Base-by-base conservation (phyloP, 2,797 vertebrate species). In the Catamblyrhynchus diadema region DNA sequence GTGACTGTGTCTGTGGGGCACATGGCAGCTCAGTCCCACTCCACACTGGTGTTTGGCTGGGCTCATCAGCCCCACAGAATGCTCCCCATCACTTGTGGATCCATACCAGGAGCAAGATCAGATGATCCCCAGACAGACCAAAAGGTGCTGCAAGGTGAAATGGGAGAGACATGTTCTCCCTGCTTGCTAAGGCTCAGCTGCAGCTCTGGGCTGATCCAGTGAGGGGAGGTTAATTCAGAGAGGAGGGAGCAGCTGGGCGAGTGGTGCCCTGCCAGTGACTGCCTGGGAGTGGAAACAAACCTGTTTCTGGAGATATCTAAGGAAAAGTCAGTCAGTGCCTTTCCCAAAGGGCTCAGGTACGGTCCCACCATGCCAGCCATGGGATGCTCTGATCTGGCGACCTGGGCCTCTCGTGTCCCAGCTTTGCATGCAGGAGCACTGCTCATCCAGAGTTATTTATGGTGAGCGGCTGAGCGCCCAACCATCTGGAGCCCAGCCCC, bases 401-500 rank as follows among this genome's bases (percentile, higher is more conserved):
- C 53, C 60, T 2, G 2, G 56, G 51, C 39, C 24, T 32, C 62
- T 51, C 0, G 1, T 30, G 90, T 57, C 25, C 75, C 61, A 48
- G 87, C 42, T 91, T 81, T 88, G 54, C 66, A 78, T 56, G 61
- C 88, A 70, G 80, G 28, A 95, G 25, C 85, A 25, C 37, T 2
- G 10, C 86, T 85, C 73, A 70, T 67, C 51, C 86, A 71, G 44
- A 1, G 3, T 91, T 95, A 95, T 95, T 95, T 92, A 92, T 28
- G 33, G 86, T 1, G 12, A 95, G 73, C 53, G 60, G 90, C 94
- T 94, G 88, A 88, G 86, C 9, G 83, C 88, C 88, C 93, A 94
- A 93, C 96, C 95, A 95, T 96, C 94, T 97, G 96, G 95, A 96
- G 88, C 71, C 57, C 96, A 85, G 74, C 96, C 93, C 93, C 86